These are phyloP conservation scores for Hyles euphorbiae DNA, from an alignment of 1,140 invertebrate species.

Conservation along the genomic window DNA sequence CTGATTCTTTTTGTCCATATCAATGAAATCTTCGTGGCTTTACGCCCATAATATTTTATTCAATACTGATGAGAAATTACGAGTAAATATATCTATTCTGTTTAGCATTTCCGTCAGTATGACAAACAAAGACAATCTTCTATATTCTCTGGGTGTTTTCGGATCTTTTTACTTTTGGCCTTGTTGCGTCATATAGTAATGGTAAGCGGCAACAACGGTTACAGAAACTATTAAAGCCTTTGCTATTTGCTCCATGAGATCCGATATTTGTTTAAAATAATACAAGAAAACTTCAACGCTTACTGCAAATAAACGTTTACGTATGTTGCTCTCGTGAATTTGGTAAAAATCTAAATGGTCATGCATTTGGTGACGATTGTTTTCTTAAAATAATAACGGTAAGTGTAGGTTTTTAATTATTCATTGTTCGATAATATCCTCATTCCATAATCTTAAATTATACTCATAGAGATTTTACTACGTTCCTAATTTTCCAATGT, in stretches of 20 bases:
- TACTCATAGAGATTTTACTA: too few species aligned
- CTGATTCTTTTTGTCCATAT: conserved; percentile 45
- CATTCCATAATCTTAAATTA: too few species aligned
- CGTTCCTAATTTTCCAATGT: too few species aligned
- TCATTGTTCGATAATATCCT: too few species aligned
- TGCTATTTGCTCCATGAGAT: conserved; percentile 26
- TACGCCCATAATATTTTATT: conserved; percentile 20
- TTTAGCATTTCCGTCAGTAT: conserved; percentile 19
- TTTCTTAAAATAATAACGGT: too few species aligned
- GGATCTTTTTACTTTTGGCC: conserved; percentile 10
- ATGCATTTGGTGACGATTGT: not conserved
- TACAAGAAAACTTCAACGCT: not conserved
- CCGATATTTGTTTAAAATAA: conserved; percentile 3
- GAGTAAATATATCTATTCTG: conserved; percentile 6
- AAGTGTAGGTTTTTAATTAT: too few species aligned
- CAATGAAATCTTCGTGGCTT: conserved; percentile 12
- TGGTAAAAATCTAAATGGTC: not conserved
- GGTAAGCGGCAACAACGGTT: conserved; percentile 30
- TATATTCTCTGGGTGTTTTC: conserved; percentile 9
- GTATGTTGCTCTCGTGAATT: not conserved
- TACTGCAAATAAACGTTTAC: not conserved
- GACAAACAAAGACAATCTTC: conserved; percentile 14
- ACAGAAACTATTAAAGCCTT: conserved; percentile 32
- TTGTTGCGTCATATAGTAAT: conserved; percentile 27
- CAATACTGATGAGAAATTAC: not conserved